A percentile compares a stretch with the other conserved stretches of the same genome.
phyloP scores from a whole-genome alignment of 1,140 invertebrate genomes.

The Atta cephalotes region DNA sequence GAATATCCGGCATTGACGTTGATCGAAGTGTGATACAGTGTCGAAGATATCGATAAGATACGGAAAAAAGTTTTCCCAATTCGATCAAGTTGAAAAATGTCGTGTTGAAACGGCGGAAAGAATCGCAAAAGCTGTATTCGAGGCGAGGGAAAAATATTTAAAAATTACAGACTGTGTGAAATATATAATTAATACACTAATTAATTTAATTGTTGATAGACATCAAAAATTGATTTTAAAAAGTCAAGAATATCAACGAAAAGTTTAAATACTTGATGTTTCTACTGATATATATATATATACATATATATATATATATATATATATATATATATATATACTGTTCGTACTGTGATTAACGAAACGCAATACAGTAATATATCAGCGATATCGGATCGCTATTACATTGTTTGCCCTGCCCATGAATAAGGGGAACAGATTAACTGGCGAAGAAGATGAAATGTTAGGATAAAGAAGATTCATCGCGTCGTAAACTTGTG shows the following conservation, averaged over 20 bases:
- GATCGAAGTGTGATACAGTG: background rate
- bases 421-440: slow-evolving; percentile 1
- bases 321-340: background rate
- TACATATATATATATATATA: too few relatives aligned
- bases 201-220: background rate
- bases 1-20: slow-evolving; percentile 5
- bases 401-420: background rate
- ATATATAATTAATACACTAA: background rate
- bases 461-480: slow-evolving; percentile 47
- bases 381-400: background rate
- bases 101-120: background rate
- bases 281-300: too few relatives aligned
- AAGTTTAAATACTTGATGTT: background rate
- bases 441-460: slow-evolving; percentile 5
- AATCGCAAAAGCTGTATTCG: background rate
- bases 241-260: background rate
- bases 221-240: background rate
- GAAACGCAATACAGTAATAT: background rate
- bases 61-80: background rate
- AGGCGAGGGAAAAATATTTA: background rate
- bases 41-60: background rate
- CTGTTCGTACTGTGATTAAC: background rate
- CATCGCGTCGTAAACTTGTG: slow-evolving; percentile 16
- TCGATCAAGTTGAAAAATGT: background rate
- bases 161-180: background rate